These are phyloP conservation scores for Polydrusus cervinus DNA, from an alignment of 2,888 invertebrate genomes.

Conservation along the genomic window DNA sequence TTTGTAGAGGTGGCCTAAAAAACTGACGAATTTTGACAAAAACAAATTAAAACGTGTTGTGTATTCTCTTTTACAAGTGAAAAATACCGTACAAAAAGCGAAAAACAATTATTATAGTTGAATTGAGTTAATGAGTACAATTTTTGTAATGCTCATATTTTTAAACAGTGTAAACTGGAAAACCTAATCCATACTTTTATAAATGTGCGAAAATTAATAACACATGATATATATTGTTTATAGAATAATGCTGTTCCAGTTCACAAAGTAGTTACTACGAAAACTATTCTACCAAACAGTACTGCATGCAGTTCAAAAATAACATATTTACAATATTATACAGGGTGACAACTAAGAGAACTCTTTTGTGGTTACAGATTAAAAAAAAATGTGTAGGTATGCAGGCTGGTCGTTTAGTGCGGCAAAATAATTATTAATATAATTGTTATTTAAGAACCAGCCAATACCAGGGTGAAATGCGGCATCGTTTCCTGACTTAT, in stretches of 20 bases:
- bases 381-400: too few species aligned
- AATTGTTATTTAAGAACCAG: too few species aligned
- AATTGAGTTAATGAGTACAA: not conserved
- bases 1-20: conserved; percentile 61
- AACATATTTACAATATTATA: conserved; percentile 10
- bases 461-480: too few species aligned
- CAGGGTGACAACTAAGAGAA: not conserved
- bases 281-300: conserved; percentile 30
- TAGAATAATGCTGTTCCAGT: too few species aligned
- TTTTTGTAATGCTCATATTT: conserved; percentile 52
- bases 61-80: conserved; percentile 50
- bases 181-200: too few species aligned
- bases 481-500: too few species aligned
- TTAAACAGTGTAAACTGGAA: conserved; percentile 34
- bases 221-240: too few species aligned
- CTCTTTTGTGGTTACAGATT: too few species aligned
- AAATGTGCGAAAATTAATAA: too few species aligned
- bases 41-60: not conserved
- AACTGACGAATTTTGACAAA: conserved; percentile 47
- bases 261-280: conserved; percentile 26
- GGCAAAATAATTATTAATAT: too few species aligned
- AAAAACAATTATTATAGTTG: conserved; percentile 17
- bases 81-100: conserved; percentile 13
- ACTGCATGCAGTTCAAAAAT: conserved; percentile 21
- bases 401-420: too few species aligned